Evolutionary conservation across 2,888 invertebrate genomes (phyloP), one percentile per base, ranked within the genome.

Genomic region (Perithous albicinctus): DNA sequence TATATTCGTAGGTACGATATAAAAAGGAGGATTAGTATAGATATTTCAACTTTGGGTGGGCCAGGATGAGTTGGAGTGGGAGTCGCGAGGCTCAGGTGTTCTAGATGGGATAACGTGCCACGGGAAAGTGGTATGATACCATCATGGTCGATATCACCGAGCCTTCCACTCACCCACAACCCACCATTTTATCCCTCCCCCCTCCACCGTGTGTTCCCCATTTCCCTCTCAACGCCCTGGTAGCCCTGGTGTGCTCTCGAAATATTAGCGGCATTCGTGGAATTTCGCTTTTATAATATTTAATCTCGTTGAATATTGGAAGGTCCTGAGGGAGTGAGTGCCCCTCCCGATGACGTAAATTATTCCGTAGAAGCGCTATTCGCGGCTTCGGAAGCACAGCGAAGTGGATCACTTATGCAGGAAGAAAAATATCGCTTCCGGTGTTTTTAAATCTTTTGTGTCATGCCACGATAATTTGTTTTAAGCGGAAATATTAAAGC

Each of bases 261-360:
- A 84, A 83, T 85, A 85, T 83, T 82, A 76, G 83, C 78, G 86
- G 86, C 84, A 87, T 89, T 87, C 85, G 74, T 78, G 87, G 87
- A 90, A 90, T 89, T 88, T 88, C 85, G 86, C 88, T 88, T 88
- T 89, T 86, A 87, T 88, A 89, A 89, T 87, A 89, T 89, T 90
- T 89, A 89, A 90, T 89, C 90, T 83, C 85, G 85, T 86, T 86
- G 86, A 88, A 90, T 89, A 89, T 89, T 86, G 84, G 83, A 85
- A 79, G 72, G 59, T 20, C 59, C 64, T 26, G 63, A 61, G 66
- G 18, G 56, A 29, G 41, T 51, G 29, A 20, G 51, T 6, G 26
- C 15, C 38, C 51, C 29, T 12, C 54, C 35, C n/a, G 43, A 69
- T 72, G 63, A 72, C 78, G 76, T 84, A 83, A 84, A 78, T 83